Conservation (phyloP, 2,113 vertebrate genomes). For the Limnothrissa miodon region DNA sequence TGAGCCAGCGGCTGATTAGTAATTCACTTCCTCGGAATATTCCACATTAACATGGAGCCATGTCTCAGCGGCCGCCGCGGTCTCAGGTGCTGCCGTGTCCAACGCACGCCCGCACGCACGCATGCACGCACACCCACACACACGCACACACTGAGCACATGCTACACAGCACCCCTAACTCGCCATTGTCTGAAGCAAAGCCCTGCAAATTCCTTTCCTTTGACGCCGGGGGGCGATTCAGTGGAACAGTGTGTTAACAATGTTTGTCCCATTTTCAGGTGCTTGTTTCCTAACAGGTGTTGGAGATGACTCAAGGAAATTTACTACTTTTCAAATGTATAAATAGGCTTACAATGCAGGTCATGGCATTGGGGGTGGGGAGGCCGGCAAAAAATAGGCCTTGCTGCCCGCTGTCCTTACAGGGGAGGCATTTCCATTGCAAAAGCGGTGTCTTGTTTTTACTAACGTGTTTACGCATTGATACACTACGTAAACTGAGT, state of each 20-base stretch:
- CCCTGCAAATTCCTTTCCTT: constrained; percentile 38
- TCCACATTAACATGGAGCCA: constrained; percentile 14
- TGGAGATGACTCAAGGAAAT: constrained; percentile 54
- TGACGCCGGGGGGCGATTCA: constrained; percentile 49
- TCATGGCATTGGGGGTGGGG: constrained; percentile 30
- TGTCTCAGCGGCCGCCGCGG: not conserved
- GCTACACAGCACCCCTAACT: constrained; percentile 18
- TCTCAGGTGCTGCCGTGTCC: not conserved
- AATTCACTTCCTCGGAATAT: not conserved
- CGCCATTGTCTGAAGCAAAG: constrained; percentile 21
- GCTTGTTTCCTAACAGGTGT: constrained; percentile 73
- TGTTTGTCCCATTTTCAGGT: constrained; percentile 59
- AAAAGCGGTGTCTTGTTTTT: not conserved
- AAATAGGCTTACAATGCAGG: constrained; percentile 44
- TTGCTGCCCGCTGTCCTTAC: not conserved
- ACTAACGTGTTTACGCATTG: not conserved
- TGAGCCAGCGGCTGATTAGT: not conserved
- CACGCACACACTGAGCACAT: not conserved
- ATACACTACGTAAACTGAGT: not conserved
- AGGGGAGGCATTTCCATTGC: not conserved
- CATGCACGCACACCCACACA: not conserved
- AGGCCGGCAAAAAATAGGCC: not conserved
- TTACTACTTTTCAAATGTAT: constrained; percentile 53
- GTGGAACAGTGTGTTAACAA: constrained; percentile 56
- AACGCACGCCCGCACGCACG: not conserved